Conservation (phyloP, 1,140 invertebrate genomes). For the Pseudomyrmex dendroicus region DNA sequence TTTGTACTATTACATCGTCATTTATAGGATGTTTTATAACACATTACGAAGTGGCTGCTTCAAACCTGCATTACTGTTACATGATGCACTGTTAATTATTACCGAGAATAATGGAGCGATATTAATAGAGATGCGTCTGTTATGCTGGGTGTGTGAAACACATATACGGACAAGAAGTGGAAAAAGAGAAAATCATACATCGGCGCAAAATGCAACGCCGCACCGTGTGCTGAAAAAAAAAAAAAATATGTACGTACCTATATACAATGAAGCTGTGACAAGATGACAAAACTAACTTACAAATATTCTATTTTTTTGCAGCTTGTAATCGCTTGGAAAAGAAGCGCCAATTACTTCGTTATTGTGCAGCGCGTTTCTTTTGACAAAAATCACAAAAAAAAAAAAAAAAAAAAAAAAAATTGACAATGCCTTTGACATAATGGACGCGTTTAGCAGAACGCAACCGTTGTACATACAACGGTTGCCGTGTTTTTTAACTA, state of each 20-base stretch:
- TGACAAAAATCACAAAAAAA: not conserved
- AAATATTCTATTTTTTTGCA: not conserved
- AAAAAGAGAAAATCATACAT: not conserved
- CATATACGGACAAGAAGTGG: not conserved
- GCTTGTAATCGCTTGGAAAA: constrained; percentile 5
- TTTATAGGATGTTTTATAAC: constrained; percentile 37
- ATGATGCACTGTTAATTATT: constrained; percentile 40
- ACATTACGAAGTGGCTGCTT: constrained; percentile 25
- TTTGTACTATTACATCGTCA: constrained; percentile 6
- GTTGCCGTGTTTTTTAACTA: no score
- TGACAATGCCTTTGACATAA: not conserved
- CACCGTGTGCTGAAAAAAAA: not conserved
- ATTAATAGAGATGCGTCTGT: constrained; percentile 9
- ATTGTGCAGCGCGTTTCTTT: not conserved
- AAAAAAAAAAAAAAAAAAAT: no score
- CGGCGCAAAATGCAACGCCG: no score
- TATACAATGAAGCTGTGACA: not conserved
- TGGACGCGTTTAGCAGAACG: not conserved
- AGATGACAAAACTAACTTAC: constrained; percentile 1
- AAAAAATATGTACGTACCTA: not conserved
- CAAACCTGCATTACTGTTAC: constrained; percentile 30
- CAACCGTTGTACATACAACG: not conserved
- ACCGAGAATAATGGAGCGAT: constrained; percentile 12
- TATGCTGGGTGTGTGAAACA: not conserved
- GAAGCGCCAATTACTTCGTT: constrained; percentile 22